Percentiles rank a stretch among this genome's conserved stretches.
These are phyloP conservation scores for Odobenus rosmarus DNA, from an alignment of 2,113 vertebrate species.

Conservation along the genomic window DNA sequence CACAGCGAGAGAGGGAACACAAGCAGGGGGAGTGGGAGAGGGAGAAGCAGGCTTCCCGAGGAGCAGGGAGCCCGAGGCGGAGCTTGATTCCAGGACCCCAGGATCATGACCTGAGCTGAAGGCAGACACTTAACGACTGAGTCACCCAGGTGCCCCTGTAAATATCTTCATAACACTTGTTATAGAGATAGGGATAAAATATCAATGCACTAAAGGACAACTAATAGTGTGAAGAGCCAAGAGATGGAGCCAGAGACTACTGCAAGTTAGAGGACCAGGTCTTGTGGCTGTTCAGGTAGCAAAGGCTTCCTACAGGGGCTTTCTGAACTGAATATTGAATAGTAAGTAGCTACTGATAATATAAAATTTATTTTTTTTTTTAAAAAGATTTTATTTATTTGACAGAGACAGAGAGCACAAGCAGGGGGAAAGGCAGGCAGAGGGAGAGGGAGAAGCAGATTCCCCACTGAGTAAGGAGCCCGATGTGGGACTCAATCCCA, in stretches of 20 bases:
- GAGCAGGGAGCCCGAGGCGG: too few relatives aligned
- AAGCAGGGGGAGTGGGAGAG: too few relatives aligned
- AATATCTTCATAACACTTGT: not conserved
- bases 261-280: not conserved
- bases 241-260: not conserved
- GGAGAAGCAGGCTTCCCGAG: too few relatives aligned
- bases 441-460: not conserved
- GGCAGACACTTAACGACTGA: too few relatives aligned
- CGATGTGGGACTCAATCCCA: too few relatives aligned
- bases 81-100: too few relatives aligned
- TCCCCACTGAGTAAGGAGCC: not conserved
- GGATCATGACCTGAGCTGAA: too few relatives aligned
- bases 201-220: not conserved
- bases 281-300: not conserved
- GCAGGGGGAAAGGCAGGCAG: not conserved
- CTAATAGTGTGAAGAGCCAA: not conserved
- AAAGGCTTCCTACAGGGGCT: not conserved
- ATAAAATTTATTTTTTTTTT: not conserved
- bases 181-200: not conserved
- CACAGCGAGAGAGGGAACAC: too few relatives aligned
- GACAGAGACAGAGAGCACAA: not conserved
- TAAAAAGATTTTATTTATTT: not conserved
- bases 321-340: not conserved
- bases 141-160: not conserved
- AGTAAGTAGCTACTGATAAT: not conserved